Evolutionary conservation across 2,888 invertebrate genomes (phyloP), one percentile per base, ranked within the genome.

Genomic region (Adelphocoris suturalis): DNA sequence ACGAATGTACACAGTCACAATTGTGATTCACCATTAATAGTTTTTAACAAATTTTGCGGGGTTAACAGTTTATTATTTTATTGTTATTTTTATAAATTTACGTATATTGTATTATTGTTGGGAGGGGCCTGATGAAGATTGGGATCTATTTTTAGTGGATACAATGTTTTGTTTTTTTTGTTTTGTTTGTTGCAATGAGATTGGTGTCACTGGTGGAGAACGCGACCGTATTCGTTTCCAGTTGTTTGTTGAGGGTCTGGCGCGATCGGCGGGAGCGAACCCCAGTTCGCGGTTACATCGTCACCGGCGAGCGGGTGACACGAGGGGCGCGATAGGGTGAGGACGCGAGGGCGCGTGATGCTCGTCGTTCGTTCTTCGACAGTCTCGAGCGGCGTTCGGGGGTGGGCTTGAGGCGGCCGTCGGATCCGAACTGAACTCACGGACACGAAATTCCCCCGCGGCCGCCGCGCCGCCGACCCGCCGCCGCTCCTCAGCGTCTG

Each of bases 341-440:
- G 37, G 37, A 37, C 37, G 37, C 37, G 37, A 37, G 37, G 7
- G 37, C 37, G 37, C 37, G 37, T 37, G 37, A 37, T 37, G 37
- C 7, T 37, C 37, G 37, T 37, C 37, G 37, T 37, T 37, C 37
- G 37, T 37, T 37, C 37, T 2, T 37, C 37, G 2, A 37, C 28
- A 19, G 37, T n/a, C 78, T 37, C 78, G 78, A 13, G 28, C 11
- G 46, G 78, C 78, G 48, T 52, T 14, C 52, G 27, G 52, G 81
- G 82, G 52, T 52, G 82, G 23, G 52, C 52, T 48, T 82, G 82
- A 16, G 52, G 52, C 52, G 82, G 82, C 9, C 12, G 82, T 52
- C 52, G 82, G 27, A 48, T 37, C 82, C 82, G 82, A 52, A 82
- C 81, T 82, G 52, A 52, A 52, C 47, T 14, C 52, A 9, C 27